Evolutionary conservation across 2,888 invertebrate species (phyloP).

Genomic region (Syrista parreyssii): DNA sequence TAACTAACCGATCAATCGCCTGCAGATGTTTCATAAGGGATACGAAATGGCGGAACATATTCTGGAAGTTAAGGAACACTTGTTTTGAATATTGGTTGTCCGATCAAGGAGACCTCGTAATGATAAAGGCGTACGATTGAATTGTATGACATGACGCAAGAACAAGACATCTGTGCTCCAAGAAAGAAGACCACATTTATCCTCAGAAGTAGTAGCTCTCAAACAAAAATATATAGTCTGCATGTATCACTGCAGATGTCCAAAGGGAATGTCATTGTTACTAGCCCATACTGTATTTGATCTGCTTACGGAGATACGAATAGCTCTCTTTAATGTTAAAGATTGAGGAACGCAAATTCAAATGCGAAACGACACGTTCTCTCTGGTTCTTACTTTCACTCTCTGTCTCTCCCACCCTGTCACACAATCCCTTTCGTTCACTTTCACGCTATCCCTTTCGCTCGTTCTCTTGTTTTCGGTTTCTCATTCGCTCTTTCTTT

Average conservation of each 20-base stretch:
- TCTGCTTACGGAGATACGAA: conserved; percentile 25
- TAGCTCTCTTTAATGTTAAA: conserved; percentile 5
- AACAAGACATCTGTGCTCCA: not conserved
- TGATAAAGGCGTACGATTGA: not conserved
- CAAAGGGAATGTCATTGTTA: conserved; percentile 23
- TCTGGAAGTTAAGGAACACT: not conserved
- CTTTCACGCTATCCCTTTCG: conserved; percentile 24
- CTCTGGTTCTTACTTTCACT: conserved; percentile 25
- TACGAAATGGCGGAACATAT: not conserved
- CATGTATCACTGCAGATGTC: not conserved
- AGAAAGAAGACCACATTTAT: not conserved
- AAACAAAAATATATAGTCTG: not conserved
- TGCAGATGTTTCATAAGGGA: conserved; percentile 25
- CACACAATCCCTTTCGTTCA: conserved; percentile 20
- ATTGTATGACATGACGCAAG: not conserved
- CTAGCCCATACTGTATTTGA: conserved; percentile 46
- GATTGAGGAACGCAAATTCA: conserved; percentile 35
- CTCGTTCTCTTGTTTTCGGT: conserved; percentile 23
- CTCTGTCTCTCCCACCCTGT: conserved; percentile 17
- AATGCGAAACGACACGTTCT: conserved; percentile 20
- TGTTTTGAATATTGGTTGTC: not conserved
- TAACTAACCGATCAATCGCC: conserved; percentile 28
- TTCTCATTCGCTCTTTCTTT: conserved; percentile 15
- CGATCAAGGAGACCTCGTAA: not conserved
- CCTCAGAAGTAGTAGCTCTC: not conserved